Base-by-base conservation (phyloP, 2,888 invertebrate species). In the Tricholauxania praeusta region DNA sequence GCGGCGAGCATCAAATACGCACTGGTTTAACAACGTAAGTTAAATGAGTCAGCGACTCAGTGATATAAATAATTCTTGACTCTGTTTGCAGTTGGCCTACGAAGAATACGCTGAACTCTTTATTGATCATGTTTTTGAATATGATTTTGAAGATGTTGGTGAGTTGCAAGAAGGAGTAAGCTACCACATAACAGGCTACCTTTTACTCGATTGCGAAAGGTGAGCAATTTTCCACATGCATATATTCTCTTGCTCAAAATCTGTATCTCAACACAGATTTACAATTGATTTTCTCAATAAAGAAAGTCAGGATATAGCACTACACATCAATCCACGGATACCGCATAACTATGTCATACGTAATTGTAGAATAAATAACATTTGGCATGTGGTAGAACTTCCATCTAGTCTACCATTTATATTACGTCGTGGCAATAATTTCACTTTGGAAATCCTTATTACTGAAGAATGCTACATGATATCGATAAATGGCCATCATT, bases 271-370 rank as follows among this genome's bases (percentile, higher is more conserved):
- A 7, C 8, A 10, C 5, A 39, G 39, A 39, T 39, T 39, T 4
- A 39, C 10, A 39, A 39, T 39, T 39, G 10, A 39, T 39, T 39
- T 74, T 19, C 3, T 49, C n/a, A 64, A 28, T 10, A 74, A 76
- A 39, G 47, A 59, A 14, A 19, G n/a, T 2, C n/a, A 72, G 14
- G 92, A 92, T 79, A 89, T 94, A 47, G 92, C 92, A 0, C 88
- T 95, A 15, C 94, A 95, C 82, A 90, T 96, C 80, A 94, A 94
- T 83, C 92, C 93, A 3, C 91, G 95, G 14, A 86, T 94, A 71
- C 92, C 92, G 68, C 91, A 93, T 80, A 90, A 91, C 72, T 93
- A 92, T 80, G 91, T 95, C 12, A 93, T 94, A 1, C 89, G 95
- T 76, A 96, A 95, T 84, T 89, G 91, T 0, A 89, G 90, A 32